phyloP scores from a whole-genome alignment of 1,140 invertebrate genomes.

The Trigoniulus corallinus region DNA sequence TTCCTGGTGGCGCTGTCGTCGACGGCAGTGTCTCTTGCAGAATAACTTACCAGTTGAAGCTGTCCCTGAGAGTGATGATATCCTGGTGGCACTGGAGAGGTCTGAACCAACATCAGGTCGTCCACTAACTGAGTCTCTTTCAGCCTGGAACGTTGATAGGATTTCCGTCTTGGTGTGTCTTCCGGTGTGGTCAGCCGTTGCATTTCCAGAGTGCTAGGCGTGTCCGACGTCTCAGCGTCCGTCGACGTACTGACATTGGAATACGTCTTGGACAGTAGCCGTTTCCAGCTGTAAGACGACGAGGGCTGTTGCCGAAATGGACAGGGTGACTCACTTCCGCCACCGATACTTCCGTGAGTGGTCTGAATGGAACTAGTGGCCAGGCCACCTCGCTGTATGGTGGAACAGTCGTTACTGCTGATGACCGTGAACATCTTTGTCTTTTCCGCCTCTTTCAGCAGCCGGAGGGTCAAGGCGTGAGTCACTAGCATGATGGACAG shows the following conservation, averaged over 20 bases:
- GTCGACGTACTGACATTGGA: conserved; percentile 12
- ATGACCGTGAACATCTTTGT: neutral
- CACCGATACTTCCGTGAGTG: conserved; percentile 17
- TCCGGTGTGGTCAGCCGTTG: neutral
- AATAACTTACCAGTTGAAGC: neutral
- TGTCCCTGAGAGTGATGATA: neutral
- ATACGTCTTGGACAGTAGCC: conserved; percentile 12
- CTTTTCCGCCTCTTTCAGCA: conserved; percentile 31
- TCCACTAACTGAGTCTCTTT: neutral
- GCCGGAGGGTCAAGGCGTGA: conserved; percentile 71
- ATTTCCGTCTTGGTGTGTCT: neutral
- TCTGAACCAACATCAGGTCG: neutral
- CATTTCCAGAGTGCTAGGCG: conserved; percentile 3
- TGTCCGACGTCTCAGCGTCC: conserved; percentile 9
- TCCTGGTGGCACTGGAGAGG: neutral
- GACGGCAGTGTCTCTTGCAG: neutral
- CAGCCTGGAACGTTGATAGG: neutral
- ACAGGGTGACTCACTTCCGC: conserved; percentile 6
- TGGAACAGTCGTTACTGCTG: neutral
- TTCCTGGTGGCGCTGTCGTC: neutral
- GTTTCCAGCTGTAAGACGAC: conserved; percentile 6
- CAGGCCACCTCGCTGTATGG: conserved; percentile 23
- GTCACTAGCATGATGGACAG: conserved; percentile 85
- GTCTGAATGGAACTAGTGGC: conserved; percentile 54
- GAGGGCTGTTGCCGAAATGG: conserved; percentile 7